These are phyloP conservation scores for Halichoeres trimaculatus DNA, from an alignment of 2,113 vertebrate species.

Conservation along the genomic window DNA sequence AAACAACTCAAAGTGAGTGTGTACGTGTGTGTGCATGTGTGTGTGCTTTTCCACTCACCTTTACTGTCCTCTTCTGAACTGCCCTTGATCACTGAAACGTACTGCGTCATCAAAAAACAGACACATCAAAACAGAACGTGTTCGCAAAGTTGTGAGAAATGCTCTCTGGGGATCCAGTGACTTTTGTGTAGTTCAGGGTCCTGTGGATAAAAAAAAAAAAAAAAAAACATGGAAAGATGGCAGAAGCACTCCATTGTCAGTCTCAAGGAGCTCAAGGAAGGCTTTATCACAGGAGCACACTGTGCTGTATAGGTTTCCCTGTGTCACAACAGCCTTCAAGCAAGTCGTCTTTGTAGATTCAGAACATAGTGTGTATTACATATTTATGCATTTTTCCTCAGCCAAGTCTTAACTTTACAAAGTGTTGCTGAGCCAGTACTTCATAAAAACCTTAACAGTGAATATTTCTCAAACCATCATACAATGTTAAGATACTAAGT, in stretches of 20 bases:
- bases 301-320: slow-evolving; percentile 5
- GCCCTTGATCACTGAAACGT: slow-evolving; percentile 77
- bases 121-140: slow-evolving; percentile 76
- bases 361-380: slow-evolving; percentile 13
- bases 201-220: slow-evolving; percentile 34
- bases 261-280: slow-evolving; percentile 59
- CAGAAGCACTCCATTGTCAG: slow-evolving; percentile 55
- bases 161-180: slow-evolving; percentile 74
- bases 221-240: slow-evolving; percentile 54
- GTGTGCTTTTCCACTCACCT: slow-evolving; percentile 69
- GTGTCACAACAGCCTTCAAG: slow-evolving; percentile 22
- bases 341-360: slow-evolving; percentile 23
- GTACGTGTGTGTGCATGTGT: slow-evolving; percentile 10
- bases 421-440: background rate
- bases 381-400: slow-evolving; percentile 1
- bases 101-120: slow-evolving; percentile 79
- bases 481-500: too few relatives aligned
- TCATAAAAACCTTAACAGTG: background rate
- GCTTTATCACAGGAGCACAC: slow-evolving; percentile 49
- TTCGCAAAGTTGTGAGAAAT: slow-evolving; percentile 79
- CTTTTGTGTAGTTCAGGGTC: slow-evolving; percentile 69
- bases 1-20: slow-evolving; percentile 67
- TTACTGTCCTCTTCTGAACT: slow-evolving; percentile 73
- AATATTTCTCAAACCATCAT: too few relatives aligned
- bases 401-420: background rate